A percentile compares a stretch with the other conserved stretches of the same genome.
Evolutionary conservation across 2,888 invertebrate species (phyloP).

Genomic region (Tribolium freemani): DNA sequence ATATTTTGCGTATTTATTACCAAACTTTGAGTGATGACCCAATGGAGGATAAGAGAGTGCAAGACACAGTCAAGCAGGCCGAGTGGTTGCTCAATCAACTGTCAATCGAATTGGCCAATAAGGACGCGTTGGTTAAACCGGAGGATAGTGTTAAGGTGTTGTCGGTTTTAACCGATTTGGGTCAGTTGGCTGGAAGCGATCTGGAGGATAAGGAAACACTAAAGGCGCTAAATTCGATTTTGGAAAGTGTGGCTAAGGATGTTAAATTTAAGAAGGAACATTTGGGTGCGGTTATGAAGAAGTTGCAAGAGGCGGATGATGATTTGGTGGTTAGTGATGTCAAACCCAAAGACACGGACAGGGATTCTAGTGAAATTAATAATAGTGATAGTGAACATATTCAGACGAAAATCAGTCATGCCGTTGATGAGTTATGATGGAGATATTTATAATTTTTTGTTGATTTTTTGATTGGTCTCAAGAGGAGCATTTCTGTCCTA

Average conservation of each 20-base stretch:
- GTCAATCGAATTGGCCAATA: conserved; percentile 59
- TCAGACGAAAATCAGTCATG: conserved; percentile 49
- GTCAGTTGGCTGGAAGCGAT: conserved; percentile 42
- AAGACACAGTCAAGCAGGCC: conserved; percentile 61
- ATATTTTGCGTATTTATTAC: conserved; percentile 65
- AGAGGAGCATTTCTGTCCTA: conserved; percentile 9
- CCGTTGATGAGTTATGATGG: conserved; percentile 55
- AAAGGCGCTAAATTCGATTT: conserved; percentile 51
- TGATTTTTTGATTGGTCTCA: conserved; percentile 26
- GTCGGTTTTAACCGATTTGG: conserved; percentile 52
- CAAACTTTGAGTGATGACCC: conserved; percentile 61
- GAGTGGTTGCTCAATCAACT: conserved; percentile 65
- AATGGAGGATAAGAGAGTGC: conserved; percentile 54
- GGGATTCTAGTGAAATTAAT: conserved; percentile 38
- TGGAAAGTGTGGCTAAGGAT: conserved; percentile 51
- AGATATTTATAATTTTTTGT: conserved; percentile 37
- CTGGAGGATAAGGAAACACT: conserved; percentile 45
- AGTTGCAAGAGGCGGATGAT: conserved; percentile 47
- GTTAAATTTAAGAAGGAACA: conserved; percentile 41
- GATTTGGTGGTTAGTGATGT: conserved; percentile 49
- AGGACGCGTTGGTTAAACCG: conserved; percentile 58
- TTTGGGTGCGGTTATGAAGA: conserved; percentile 46
- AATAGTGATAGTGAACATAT: conserved; percentile 40
- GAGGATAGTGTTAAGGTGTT: conserved; percentile 47
- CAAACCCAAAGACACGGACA: conserved; percentile 37